A percentile compares a stretch with the other conserved stretches of the same genome.
These are phyloP conservation scores for Cololabis saira DNA, from an alignment of 2,113 vertebrate species.

Conservation along the genomic window DNA sequence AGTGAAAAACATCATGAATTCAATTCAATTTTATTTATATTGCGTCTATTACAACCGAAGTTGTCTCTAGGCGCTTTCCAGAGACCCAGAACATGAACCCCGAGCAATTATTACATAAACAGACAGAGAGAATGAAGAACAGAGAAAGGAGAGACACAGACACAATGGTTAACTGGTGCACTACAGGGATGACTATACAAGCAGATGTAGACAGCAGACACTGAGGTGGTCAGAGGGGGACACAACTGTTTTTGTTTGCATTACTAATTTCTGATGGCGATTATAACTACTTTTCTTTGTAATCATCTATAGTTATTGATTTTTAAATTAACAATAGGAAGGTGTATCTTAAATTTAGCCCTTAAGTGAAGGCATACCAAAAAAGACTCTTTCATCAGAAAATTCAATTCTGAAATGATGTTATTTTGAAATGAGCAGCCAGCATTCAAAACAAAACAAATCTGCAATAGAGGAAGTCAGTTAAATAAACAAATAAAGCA, in stretches of 20 bases:
- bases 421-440: neutral
- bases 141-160: no score
- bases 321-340: neutral
- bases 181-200: no score
- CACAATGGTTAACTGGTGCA: no score
- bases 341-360: neutral
- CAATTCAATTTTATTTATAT: no score
- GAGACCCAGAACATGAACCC: no score
- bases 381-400: neutral
- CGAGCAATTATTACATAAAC: no score
- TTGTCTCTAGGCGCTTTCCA: no score
- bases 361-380: neutral
- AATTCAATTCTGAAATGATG: neutral
- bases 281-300: neutral
- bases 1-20: no score
- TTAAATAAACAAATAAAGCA: neutral
- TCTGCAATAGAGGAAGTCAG: neutral
- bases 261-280: neutral
- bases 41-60: no score
- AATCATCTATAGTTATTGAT: neutral
- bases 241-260: constrained; percentile 26
- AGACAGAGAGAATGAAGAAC: no score
- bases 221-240: no score
- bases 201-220: no score
- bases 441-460: neutral